Evolutionary conservation across 2,797 vertebrate species (phyloP).

Genomic region (Sebastes flavidus): DNA sequence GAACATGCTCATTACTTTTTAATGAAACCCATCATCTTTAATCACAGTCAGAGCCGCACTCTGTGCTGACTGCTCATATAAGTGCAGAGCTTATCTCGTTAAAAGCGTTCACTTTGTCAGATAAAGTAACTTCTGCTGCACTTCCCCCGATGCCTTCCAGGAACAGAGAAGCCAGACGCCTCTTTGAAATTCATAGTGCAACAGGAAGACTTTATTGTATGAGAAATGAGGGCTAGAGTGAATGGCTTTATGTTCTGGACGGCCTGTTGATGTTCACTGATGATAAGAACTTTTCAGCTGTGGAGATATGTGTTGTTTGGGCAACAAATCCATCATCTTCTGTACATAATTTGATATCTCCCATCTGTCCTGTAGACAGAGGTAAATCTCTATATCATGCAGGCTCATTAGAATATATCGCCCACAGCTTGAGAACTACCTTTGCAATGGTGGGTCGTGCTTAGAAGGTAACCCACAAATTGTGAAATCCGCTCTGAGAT

Average conservation of each 20-base stretch:
- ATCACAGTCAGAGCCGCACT: slow-evolving; percentile 19
- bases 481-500: too few species aligned
- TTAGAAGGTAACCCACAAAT: too few species aligned
- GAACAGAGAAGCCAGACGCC: background rate
- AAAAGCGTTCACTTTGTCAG: slow-evolving; percentile 16
- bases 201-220: background rate
- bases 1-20: slow-evolving; percentile 47
- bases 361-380: too few species aligned
- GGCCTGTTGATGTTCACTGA: background rate
- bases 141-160: slow-evolving; percentile 3
- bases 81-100: slow-evolving; percentile 2
- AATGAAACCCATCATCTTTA: slow-evolving; percentile 51
- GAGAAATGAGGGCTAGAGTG: background rate
- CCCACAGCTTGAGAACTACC: background rate
- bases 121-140: slow-evolving; percentile 21
- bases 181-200: background rate
- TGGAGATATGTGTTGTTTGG: background rate
- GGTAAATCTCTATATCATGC: background rate
- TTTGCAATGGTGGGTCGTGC: background rate
- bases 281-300: background rate
- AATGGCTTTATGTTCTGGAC: background rate
- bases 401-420: background rate
- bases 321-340: background rate
- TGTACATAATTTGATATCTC: background rate
- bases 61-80: background rate